phyloP scores from a whole-genome alignment of 2,113 vertebrate species.

The Oreocharis arfaki region DNA sequence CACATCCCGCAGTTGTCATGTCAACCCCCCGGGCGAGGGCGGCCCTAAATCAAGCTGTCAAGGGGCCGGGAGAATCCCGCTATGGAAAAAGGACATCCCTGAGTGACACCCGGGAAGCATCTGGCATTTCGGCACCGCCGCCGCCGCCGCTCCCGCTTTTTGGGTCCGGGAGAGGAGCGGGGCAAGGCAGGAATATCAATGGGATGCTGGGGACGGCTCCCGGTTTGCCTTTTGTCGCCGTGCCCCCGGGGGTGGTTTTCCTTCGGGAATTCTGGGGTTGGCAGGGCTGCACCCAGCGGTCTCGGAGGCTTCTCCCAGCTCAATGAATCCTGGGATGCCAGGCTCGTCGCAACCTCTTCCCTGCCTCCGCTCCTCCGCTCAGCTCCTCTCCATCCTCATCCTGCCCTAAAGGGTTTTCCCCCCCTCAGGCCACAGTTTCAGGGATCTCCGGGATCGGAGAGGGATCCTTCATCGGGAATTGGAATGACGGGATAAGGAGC shows the following conservation, averaged over 20 bases:
- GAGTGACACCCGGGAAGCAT: slow-evolving; percentile 63
- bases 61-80: slow-evolving; percentile 42
- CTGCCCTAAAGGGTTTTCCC: not conserved
- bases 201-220: not conserved
- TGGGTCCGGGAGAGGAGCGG: not conserved
- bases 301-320: not conserved
- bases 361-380: not conserved
- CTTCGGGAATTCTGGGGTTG: not conserved
- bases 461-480: not conserved
- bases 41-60: slow-evolving; percentile 72
- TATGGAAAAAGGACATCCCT: slow-evolving; percentile 49
- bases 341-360: not conserved
- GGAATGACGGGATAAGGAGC: not conserved
- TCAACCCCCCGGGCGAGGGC: slow-evolving; percentile 60
- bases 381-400: not conserved
- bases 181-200: slow-evolving; percentile 55
- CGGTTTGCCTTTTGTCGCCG: not conserved
- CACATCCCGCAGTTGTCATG: slow-evolving; percentile 74
- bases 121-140: slow-evolving; percentile 43
- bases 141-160: not conserved
- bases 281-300: not conserved
- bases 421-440: fast-evolving
- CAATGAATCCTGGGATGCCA: not conserved
- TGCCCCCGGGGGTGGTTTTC: not conserved
- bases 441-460: not conserved